Evolutionary conservation across 1,140 invertebrate species (phyloP), one percentile per base, ranked within the genome.

Genomic region (Pogonomyrmex barbatus): DNA sequence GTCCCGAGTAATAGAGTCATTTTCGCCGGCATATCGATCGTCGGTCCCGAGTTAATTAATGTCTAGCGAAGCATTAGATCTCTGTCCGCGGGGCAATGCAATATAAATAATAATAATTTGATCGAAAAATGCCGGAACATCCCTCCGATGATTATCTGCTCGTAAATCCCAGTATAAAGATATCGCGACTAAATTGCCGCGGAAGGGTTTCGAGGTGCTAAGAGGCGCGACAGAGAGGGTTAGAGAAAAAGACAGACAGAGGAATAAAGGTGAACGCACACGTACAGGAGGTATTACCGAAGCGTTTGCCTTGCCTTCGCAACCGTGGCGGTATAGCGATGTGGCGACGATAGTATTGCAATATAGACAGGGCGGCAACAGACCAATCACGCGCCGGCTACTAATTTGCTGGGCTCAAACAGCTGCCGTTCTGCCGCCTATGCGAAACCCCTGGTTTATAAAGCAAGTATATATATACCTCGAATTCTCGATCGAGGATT

Each of bases 361-460:
- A 94, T 94, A 94, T 93, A 92, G 91, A 93, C 92, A 93, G 94
- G 94, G 94, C 94, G 94, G 94, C 89, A 95, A 95, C 94, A 94
- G 94, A 93, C 94, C 94, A 95, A 95, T 95, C 94, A 95, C 93
- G 94, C 92, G 93, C 94, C 94, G 94, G 93, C 94, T 95, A 95
- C 94, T 95, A 95, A 95, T 95, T 95, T 95, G 94, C 93, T 91
- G 88, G 92, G 90, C 93, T 94, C 93, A 94, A 94, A 94, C 94
- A 94, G 94, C 94, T 95, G 94, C 94, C 94, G 94, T 94, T 94
- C 93, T 92, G 91, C 93, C 92, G 93, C 93, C 93, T 94, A 93
- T 94, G 91, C 93, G 91, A 94, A 92, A 92, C 88, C 91, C 75
- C 87, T 52, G 52, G 88, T 90, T 92, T 92, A 91, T 93, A 91